Base-by-base conservation (phyloP, 2,113 vertebrate genomes). In the Propithecus coquereli region DNA sequence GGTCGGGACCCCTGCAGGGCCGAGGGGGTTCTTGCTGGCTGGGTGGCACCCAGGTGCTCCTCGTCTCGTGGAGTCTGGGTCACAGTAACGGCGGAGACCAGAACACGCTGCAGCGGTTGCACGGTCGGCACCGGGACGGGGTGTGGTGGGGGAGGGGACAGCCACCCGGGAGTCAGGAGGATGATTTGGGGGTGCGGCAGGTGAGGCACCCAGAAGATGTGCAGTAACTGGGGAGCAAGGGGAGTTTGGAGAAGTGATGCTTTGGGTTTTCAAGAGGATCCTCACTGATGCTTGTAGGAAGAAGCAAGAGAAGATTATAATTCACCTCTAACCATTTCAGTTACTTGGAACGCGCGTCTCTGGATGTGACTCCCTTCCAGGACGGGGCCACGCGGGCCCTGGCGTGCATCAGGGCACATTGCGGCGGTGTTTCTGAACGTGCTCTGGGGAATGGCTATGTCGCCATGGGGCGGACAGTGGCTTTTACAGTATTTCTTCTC, bases 51-150 rank as follows among this genome's bases (percentile, higher is more conserved):
- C n/a, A 5, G 22, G 12, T 8, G 18, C 47, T 37, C 52, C 50
- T 13, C 52, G 37, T 47, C 6, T 2, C 0, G 3, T 3, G 18
- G 40, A n/a, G 8, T 27, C 54, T 43, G 68, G n/a, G 40, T 23
- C n/a, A 18, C 1, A n/a, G 70, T 40, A 2, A 40, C 1, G 5
- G 6, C 25, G 71, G 71, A 12, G 40, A 18, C 43, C 1, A 8
- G 40, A 6, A 18, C 14, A 7, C 12, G 32, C 7, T 8, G 8
- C 8, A 2, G 25, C 4, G 40, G 54, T 32, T 6, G 10, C 37
- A 9, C 16, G n/a, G 34, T 47, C 20, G 18, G 4, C 34, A 17
- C 4, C 0, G 11, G 6, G 25, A 1, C 16, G 16, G 14, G 5
- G 57, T 2, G 9, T 18, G 3, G 73, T 17, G 17, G n/a, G 32